A percentile compares a stretch with the other conserved stretches of the same genome.
phyloP scores from a whole-genome alignment of 2,113 vertebrate genomes.

The Acanthochromis polyacanthus region DNA sequence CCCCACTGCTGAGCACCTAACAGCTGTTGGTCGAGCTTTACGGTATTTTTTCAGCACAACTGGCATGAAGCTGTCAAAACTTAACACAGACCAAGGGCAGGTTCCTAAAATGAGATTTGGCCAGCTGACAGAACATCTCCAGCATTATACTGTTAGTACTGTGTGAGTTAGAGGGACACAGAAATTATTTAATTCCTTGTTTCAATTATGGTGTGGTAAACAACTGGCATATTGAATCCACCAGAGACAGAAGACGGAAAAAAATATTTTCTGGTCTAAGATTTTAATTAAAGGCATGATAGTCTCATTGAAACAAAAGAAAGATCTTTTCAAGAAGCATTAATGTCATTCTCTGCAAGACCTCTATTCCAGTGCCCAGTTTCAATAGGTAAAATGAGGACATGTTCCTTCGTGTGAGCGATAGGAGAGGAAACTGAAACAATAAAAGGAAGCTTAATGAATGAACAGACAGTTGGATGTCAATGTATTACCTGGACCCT shows the following conservation, averaged over 20 bases:
- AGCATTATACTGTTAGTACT: background rate
- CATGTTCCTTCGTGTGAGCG: background rate
- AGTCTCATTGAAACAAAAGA: no score
- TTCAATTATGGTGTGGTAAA: no score
- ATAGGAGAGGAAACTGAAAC: background rate
- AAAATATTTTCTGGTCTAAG: no score
- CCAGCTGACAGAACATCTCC: conserved; percentile 55
- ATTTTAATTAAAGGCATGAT: no score
- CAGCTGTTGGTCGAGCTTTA: conserved; percentile 89
- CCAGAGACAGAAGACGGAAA: no score
- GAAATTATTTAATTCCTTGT: no score
- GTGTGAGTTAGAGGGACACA: no score
- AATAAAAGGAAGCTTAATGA: background rate
- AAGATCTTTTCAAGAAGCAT: no score
- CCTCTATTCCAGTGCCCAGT: no score
- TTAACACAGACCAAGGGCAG: conserved; percentile 33
- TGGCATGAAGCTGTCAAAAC: conserved; percentile 67
- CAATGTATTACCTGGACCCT: conserved; percentile 90
- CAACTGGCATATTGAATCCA: no score
- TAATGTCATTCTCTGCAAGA: no score
- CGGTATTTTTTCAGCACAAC: conserved; percentile 63
- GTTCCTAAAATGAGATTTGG: conserved; percentile 31
- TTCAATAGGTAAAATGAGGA: no score
- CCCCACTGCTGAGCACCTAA: conserved; percentile 66
- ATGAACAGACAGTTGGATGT: background rate